Conservation (phyloP, 2,797 vertebrate species). For the Numenius phaeopus region DNA sequence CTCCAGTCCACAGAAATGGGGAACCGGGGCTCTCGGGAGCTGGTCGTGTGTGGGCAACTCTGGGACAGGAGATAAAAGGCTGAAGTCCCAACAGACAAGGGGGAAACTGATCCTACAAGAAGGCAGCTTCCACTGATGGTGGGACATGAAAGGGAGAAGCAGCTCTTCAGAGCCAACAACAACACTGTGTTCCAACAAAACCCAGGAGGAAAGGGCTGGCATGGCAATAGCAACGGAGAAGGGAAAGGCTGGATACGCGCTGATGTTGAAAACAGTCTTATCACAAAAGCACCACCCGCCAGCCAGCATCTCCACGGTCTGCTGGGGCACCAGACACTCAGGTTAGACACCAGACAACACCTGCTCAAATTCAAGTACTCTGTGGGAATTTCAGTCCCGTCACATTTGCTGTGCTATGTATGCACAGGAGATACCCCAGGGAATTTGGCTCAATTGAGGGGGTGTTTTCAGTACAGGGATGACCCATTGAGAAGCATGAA, state of each 20-base stretch:
- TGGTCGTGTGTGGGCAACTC: accelerated
- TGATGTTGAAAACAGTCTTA: not conserved
- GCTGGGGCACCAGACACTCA: not conserved
- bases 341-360: not conserved
- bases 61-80: not conserved
- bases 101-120: not conserved
- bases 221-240: not conserved
- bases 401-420: accelerated
- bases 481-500: not conserved
- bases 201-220: not conserved
- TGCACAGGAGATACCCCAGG: not conserved
- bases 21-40: accelerated
- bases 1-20: accelerated
- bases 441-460: accelerated
- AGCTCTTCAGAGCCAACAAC: not conserved
- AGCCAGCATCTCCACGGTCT: not conserved
- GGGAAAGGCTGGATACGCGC: not conserved
- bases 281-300: not conserved
- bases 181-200: accelerated
- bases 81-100: not conserved
- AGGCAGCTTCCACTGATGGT: not conserved
- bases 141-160: not conserved
- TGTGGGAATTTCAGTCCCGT: accelerated
- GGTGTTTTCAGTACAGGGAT: not conserved
- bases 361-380: not conserved